Evolutionary conservation across 1,140 invertebrate species (phyloP).

Genomic region (Homarus americanus): DNA sequence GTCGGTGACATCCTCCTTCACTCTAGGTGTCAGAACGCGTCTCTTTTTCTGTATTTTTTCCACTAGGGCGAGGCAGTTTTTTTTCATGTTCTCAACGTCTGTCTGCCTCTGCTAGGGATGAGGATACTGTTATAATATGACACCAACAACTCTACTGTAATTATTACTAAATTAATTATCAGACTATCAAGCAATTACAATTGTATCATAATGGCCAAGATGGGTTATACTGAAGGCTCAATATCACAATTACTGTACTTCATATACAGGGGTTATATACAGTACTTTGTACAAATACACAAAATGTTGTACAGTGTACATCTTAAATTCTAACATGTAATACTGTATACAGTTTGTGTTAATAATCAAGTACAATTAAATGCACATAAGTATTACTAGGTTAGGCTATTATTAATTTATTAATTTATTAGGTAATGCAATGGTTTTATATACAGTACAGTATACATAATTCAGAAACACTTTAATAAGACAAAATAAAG

Average conservation of each 20-base stretch:
- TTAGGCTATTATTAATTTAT: neutral
- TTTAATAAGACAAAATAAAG: neutral
- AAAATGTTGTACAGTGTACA: too few relatives aligned
- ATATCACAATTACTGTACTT: too few relatives aligned
- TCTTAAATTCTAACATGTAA: too few relatives aligned
- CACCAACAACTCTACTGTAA: too few relatives aligned
- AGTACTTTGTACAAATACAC: too few relatives aligned
- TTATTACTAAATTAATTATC: too few relatives aligned
- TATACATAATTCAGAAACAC: neutral
- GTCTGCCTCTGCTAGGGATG: neutral
- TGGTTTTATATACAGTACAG: neutral
- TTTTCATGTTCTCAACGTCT: slow-evolving; percentile 8
- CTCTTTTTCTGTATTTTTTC: slow-evolving; percentile 44
- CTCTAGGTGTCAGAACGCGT: neutral
- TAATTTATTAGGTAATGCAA: too few relatives aligned
- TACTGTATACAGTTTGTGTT: too few relatives aligned
- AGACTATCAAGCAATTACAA: too few relatives aligned
- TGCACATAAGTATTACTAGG: neutral
- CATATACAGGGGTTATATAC: too few relatives aligned
- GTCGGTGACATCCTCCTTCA: neutral
- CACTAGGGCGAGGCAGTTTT: slow-evolving; percentile 8
- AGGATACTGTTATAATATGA: neutral
- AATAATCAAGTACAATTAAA: neutral
- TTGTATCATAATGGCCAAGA: too few relatives aligned
- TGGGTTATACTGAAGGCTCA: too few relatives aligned